Evolutionary conservation across 2,888 invertebrate genomes (phyloP).

Genomic region (Tetragnatha montana): DNA sequence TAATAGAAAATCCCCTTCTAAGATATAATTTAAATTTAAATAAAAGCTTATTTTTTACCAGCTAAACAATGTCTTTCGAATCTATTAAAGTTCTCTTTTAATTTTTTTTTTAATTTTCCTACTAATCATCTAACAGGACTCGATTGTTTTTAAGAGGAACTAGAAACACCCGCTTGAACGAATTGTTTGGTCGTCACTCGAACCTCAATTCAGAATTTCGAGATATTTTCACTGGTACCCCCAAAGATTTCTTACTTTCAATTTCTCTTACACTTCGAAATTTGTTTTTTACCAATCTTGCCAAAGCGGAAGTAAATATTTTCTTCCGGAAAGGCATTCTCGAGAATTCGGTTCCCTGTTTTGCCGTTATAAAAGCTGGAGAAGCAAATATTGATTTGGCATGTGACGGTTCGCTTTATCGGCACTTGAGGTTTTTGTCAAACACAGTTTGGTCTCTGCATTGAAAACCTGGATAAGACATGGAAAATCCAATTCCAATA

Average conservation of each 20-base stretch:
- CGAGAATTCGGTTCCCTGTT: neutral
- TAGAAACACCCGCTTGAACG: too few species aligned
- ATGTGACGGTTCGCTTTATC: neutral
- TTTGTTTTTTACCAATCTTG: neutral
- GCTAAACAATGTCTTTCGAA: too few species aligned
- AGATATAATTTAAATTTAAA: too few species aligned
- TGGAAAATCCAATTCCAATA: neutral
- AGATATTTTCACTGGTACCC: too few species aligned
- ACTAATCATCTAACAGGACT: too few species aligned
- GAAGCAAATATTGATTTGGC: neutral
- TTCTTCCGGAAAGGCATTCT: neutral
- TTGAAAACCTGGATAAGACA: neutral
- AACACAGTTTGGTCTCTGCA: neutral
- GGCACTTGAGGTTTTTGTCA: neutral
- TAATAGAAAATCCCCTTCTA: too few species aligned
- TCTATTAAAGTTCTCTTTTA: too few species aligned
- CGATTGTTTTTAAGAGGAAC: too few species aligned
- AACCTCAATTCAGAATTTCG: too few species aligned
- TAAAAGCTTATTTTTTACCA: too few species aligned
- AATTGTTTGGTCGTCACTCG: too few species aligned
- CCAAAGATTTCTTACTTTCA: neutral
- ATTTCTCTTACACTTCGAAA: neutral
- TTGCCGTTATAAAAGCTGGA: neutral
- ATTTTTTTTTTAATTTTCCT: too few species aligned
- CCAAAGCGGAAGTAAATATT: neutral